Base-by-base conservation (phyloP, 2,797 vertebrate species). In the Atherinosoma microstoma region DNA sequence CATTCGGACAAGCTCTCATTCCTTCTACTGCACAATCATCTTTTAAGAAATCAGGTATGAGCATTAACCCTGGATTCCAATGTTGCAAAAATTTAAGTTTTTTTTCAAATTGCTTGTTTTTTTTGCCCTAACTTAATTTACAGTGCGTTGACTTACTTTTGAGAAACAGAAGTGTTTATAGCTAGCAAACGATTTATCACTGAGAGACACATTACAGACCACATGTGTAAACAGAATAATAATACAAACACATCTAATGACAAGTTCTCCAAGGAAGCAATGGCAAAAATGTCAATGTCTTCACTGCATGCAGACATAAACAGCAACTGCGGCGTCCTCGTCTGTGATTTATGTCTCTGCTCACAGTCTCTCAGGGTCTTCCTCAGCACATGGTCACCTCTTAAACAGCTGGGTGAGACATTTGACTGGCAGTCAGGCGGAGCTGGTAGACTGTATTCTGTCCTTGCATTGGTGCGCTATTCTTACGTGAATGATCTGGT, bases 331-430 rank as follows among this genome's bases (percentile, higher is more conserved):
- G 72, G 76, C 4, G 79, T 87, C 84, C 51, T 77, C 77, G 40
- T 59, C 68, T 6, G 71, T 91, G 92, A 94, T 93, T 93, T 90
- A 94, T 89, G 79, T 72, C 64, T 58, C 29, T 34, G 56, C 71
- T 72, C 70, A 15, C 53, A 24, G 76, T 82, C 86, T 80, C 70
- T 58, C 77, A 67, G 80, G 76, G 64, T 84, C 75, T 80, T 78
- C 75, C 65, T 78, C 73, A 69, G 83, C 90, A 92, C 85, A 88
- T 89, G 90, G 80, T 89, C 86, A 82, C 79, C 83, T 84, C 75
- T 30, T 68, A 80, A 90, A 93, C 93, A 94, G 92, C 93, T 93
- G 93, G 89, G 72, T 30, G 56, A 78, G 80, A 84, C 68, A 84
- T 89, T 78, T 91, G 89, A 93, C 85, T 89, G 85, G 87, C 69